A percentile compares a stretch with the other conserved stretches of the same genome.
Evolutionary conservation across 1,140 invertebrate species (phyloP).

Genomic region (Nasonia vitripennis): DNA sequence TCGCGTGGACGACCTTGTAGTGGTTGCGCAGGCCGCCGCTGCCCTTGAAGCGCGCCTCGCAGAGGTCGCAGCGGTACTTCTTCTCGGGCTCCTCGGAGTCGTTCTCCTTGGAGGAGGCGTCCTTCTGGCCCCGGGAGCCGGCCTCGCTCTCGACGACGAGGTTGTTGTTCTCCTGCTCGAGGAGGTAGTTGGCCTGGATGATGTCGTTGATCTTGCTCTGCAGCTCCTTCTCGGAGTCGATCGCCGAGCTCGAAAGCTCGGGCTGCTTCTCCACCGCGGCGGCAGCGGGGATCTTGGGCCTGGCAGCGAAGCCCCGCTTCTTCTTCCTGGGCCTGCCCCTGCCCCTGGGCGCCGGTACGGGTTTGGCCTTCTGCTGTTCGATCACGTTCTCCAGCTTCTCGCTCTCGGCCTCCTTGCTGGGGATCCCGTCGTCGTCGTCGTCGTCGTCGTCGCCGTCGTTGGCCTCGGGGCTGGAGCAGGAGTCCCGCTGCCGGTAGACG

Average conservation of each 20-base stretch:
- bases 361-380: neutral
- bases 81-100: constrained; percentile 58
- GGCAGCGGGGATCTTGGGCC: neutral
- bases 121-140: constrained; percentile 66
- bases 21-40: constrained; percentile 83
- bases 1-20: constrained; percentile 73
- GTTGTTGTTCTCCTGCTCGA: constrained; percentile 69
- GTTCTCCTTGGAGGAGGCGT: constrained; percentile 53
- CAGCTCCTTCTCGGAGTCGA: constrained; percentile 66
- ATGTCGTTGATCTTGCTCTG: constrained; percentile 64
- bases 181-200: constrained; percentile 65
- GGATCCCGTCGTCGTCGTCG: neutral
- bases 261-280: constrained; percentile 33
- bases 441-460: neutral
- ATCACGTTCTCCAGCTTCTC: neutral
- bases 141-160: constrained; percentile 53
- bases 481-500: constrained; percentile 53
- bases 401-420: neutral
- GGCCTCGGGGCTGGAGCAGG: constrained; percentile 22
- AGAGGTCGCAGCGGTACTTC: constrained; percentile 82
- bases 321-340: constrained; percentile 40
- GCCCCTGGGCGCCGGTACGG: neutral
- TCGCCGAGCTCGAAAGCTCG: constrained; percentile 61
- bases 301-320: neutral
- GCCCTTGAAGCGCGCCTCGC: constrained; percentile 83